Percentiles rank a stretch among this genome's conserved stretches.
phyloP scores from a whole-genome alignment of 2,888 invertebrate genomes.

The Malthinus flaveolus region DNA sequence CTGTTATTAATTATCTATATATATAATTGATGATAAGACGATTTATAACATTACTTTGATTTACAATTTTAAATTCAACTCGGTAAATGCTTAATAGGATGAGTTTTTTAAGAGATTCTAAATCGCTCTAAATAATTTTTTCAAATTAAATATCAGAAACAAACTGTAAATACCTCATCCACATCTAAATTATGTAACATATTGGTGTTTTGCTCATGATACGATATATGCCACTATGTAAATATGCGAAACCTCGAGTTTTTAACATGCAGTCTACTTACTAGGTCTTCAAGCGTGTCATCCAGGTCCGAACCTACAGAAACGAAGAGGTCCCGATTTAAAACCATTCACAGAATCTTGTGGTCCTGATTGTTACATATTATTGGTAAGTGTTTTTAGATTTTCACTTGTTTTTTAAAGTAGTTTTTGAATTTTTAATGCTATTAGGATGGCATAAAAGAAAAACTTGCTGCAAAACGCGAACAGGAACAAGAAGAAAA shows the following conservation, averaged over 20 bases:
- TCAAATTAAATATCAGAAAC: no score
- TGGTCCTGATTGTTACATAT: slow-evolving; percentile 84
- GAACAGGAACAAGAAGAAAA: slow-evolving; percentile 57
- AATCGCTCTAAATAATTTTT: no score
- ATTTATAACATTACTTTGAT: no score
- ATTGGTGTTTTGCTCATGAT: no score
- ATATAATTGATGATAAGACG: no score
- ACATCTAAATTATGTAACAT: no score
- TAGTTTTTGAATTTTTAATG: neutral
- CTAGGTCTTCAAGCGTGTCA: slow-evolving; percentile 86
- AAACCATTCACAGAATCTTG: slow-evolving; percentile 87
- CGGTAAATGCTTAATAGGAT: no score
- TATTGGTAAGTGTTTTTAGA: slow-evolving; percentile 69
- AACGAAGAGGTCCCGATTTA: slow-evolving; percentile 85
- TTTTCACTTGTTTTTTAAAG: slow-evolving; percentile 13
- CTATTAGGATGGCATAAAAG: slow-evolving; percentile 80
- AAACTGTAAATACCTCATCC: no score
- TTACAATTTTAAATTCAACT: no score
- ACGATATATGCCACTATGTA: no score
- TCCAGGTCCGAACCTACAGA: slow-evolving; percentile 86
- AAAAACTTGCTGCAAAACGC: slow-evolving; percentile 72
- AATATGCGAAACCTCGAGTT: no score
- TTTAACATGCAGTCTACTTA: slow-evolving; percentile 4
- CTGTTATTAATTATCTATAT: neutral
- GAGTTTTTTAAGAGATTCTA: no score